Evolutionary conservation across 2,113 vertebrate species (phyloP), one percentile per base, ranked within the genome.

Genomic region (Penelope pileata): DNA sequence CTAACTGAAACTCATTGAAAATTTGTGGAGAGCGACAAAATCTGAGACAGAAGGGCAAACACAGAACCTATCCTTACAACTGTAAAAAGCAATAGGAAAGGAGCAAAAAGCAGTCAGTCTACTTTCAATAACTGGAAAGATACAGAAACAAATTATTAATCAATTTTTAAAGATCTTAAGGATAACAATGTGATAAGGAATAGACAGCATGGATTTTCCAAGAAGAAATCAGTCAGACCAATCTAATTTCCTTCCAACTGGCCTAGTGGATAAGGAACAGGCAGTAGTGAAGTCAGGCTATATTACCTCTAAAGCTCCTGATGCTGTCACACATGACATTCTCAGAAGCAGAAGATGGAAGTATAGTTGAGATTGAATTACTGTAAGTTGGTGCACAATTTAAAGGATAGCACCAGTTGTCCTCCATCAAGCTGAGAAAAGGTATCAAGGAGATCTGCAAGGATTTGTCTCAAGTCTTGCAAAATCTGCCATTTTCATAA

Each of bases 111-210:
- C 24, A 67, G 42, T 50, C 16, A 36, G 18, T 73, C 18, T 53
- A 17, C 47, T 77, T 94, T 73, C 54, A 83, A 15, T 67, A 88
- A 86, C 42, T 83, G 38, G 63, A 86, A 92, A 90, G 50, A 77
- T 23, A 82, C 17, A 27, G 63, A 77, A 94, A 74, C 13, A 83
- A 95, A 91, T 81, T 83, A 93, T 77, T 86, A 63, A 90, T 88
- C 58, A 42, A 42, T 83, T 88, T 94, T 77, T 83, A 69, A 94
- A 83, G 67, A 90, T 29, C 17, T 80, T 78, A 78, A 66, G 34
- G 83, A 83, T 83, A 86, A 83, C 32, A 94, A 80, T 4, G 7
- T 32, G 72, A 81, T 72, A 67, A 87, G 64, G 47, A 88, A 59
- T 9, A 81, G 64, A 83, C 19, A 81, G 62, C 70, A 83, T 63